These are phyloP conservation scores for Trachelipus rathkii DNA, from an alignment of 1,140 invertebrate genomes.

Conservation along the genomic window DNA sequence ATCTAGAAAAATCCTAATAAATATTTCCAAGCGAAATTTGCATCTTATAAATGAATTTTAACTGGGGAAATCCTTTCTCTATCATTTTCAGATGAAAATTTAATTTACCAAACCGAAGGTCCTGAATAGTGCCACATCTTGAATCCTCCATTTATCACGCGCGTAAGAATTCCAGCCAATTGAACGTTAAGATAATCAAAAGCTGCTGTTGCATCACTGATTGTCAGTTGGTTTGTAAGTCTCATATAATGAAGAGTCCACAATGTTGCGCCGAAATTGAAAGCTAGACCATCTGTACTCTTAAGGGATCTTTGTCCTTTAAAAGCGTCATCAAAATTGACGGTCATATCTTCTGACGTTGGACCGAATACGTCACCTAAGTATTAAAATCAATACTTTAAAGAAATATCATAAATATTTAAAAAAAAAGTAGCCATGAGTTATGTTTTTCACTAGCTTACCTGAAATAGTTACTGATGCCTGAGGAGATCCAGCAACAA, in stretches of 20 bases:
- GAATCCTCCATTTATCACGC: conserved; percentile 51
- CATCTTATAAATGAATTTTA: too few relatives aligned
- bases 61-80: too few relatives aligned
- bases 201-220: conserved; percentile 47
- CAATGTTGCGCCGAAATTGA: conserved; percentile 59
- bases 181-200: conserved; percentile 54
- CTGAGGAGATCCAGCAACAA: conserved; percentile 56
- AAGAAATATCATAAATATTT: too few relatives aligned
- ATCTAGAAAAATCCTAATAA: too few relatives aligned
- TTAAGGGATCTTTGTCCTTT: conserved; percentile 25
- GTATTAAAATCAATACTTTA: neutral
- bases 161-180: conserved; percentile 50
- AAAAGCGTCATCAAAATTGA: conserved; percentile 48
- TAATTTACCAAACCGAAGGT: conserved; percentile 53
- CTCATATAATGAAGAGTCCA: conserved; percentile 59
- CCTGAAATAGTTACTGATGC: conserved; percentile 51
- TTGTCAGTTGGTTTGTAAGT: conserved; percentile 56
- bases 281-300: conserved; percentile 55
- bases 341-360: conserved; percentile 55
- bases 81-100: too few relatives aligned
- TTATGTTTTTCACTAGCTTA: neutral
- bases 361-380: conserved; percentile 59
- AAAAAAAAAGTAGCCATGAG: too few relatives aligned
- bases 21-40: too few relatives aligned
- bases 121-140: conserved; percentile 52